These are phyloP conservation scores for Pteronura brasiliensis DNA, from an alignment of 2,113 vertebrate species.

Conservation along the genomic window DNA sequence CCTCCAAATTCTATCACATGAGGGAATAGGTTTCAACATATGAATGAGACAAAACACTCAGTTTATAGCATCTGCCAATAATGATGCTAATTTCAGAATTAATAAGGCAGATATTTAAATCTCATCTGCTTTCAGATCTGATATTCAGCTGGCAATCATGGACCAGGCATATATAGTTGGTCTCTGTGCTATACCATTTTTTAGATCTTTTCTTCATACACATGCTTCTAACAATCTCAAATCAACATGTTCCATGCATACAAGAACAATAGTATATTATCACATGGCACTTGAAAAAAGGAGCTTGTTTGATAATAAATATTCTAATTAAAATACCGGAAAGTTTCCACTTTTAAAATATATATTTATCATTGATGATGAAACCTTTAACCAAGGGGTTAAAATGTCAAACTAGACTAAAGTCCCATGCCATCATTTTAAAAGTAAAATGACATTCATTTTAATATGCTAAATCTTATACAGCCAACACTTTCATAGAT, in stretches of 20 bases:
- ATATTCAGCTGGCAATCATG: background rate
- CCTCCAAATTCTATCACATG: background rate
- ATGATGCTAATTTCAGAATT: background rate
- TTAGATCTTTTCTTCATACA: background rate
- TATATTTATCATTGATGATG: background rate
- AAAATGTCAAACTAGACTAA: conserved; percentile 21
- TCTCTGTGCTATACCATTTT: background rate
- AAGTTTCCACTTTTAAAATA: background rate
- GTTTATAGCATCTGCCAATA: background rate
- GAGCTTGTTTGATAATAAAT: background rate
- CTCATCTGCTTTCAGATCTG: background rate
- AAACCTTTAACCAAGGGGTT: background rate
- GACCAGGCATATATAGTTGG: background rate
- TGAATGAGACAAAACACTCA: background rate
- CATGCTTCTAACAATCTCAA: background rate
- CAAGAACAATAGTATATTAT: background rate
- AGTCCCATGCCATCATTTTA: background rate
- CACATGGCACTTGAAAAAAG: background rate
- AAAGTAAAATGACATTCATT: background rate
- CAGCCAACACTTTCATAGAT: background rate
- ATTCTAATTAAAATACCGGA: background rate
- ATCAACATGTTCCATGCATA: background rate
- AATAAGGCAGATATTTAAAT: background rate
- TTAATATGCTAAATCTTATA: background rate
- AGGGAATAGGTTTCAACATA: background rate